Evolutionary conservation across 2,113 vertebrate genomes (phyloP).

Genomic region (Tachycineta bicolor): DNA sequence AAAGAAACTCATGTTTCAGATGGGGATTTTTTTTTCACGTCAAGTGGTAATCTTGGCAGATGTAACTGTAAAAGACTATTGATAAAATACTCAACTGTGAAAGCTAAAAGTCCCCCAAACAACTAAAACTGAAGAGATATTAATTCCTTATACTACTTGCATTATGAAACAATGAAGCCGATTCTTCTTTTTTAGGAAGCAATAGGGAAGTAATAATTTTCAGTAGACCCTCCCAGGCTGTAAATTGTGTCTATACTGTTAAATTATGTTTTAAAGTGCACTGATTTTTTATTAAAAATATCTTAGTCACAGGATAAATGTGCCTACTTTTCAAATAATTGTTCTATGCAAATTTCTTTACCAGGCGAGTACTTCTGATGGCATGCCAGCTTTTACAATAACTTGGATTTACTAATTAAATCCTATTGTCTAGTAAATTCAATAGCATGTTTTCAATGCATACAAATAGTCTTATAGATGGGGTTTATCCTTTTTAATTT

Average conservation of each 20-base stretch:
- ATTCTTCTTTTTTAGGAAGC: background rate
- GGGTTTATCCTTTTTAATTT: background rate
- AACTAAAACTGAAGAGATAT: background rate
- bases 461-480: background rate
- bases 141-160: background rate
- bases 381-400: background rate
- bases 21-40: background rate
- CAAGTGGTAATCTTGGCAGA: background rate
- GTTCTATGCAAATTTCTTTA: background rate
- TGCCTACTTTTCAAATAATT: background rate
- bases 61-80: background rate
- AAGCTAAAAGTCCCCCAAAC: background rate
- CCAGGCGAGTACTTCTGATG: background rate
- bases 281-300: background rate
- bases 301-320: background rate
- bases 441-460: background rate
- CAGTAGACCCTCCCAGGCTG: background rate
- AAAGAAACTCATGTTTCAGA: background rate
- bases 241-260: background rate
- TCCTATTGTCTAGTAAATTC: background rate
- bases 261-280: background rate
- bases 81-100: background rate
- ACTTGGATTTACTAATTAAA: background rate
- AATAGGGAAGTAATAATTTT: background rate
- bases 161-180: background rate